Base-by-base conservation (phyloP, 2,797 vertebrate genomes). In the Moxostoma hubbsi region DNA sequence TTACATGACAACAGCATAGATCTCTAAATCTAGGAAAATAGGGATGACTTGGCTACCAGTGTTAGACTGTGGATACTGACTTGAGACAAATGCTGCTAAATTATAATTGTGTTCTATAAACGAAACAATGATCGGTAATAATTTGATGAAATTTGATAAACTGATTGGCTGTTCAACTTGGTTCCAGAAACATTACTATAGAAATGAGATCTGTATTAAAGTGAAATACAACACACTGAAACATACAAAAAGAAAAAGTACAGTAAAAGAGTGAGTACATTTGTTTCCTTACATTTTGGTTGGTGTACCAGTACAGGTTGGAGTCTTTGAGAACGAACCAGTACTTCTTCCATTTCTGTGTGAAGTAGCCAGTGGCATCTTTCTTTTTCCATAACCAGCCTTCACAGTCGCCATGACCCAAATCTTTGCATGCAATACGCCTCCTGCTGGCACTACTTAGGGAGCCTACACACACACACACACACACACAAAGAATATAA, bases 381-480 rank as follows among this genome's bases (percentile, higher is more conserved):
- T 93, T 94, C 73, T 96, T 95, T 86, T 95, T 94, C 94, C 94
- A 95, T 18, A 95, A 86, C 94, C 94, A 95, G 43, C 94, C 94
- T 51, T 96, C 92, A 10, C 93, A 95, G 71, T 94, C 94, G 0
- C 94, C 93, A 0, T 95, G 94, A 0, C 94, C 94, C 83, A 95
- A 77, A 75, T 95, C 93, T 73, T 94, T 94, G 86, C 92, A 95
- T 57, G 93, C 92, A 50, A 95, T 87, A n/a, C 90, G 86, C 24
- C 94, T 88, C 68, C 94, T 88, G 87, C 94, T 95, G 18, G 90
- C 92, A 50, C 91, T 92, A 0, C 91, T 94, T 18, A 94, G 89
- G 13, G 93, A 94, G 9, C 93, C 89, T 89, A 53, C 0, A 62
- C 58, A 58, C 58, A 68, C 53, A 59, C 73, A 82, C 45, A 59